phyloP scores from a whole-genome alignment of 2,797 vertebrate genomes.

The Sarcoramphus papa region DNA sequence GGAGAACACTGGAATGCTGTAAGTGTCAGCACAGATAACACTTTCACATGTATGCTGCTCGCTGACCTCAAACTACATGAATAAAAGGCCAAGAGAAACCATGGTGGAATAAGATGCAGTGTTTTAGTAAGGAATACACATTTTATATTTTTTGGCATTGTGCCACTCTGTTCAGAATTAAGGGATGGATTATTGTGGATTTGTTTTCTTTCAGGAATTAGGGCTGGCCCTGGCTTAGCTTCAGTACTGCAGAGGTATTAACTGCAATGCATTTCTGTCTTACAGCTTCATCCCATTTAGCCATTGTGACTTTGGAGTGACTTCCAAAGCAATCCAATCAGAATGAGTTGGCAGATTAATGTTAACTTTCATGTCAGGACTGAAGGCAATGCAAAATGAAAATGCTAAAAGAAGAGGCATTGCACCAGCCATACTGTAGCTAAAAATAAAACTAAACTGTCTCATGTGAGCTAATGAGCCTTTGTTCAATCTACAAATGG shows the following conservation, averaged over 20 bases:
- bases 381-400: constrained; percentile 56
- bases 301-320: constrained; percentile 77
- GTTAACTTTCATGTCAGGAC: constrained; percentile 71
- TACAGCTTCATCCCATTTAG: constrained; percentile 74
- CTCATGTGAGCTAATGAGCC: constrained; percentile 1
- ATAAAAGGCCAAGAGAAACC: constrained; percentile 49
- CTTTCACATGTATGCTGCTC: constrained; percentile 43
- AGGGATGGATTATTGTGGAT: constrained; percentile 79
- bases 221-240: constrained; percentile 78
- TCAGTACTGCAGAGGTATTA: constrained; percentile 76
- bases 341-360: constrained; percentile 73
- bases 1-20: constrained; percentile 13
- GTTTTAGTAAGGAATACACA: constrained; percentile 44
- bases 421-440: not conserved
- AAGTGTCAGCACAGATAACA: constrained; percentile 30
- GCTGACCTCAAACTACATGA: constrained; percentile 59
- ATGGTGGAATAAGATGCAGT: constrained; percentile 34
- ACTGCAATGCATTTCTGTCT: constrained; percentile 79
- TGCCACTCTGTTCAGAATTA: constrained; percentile 76
- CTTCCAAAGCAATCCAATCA: constrained; percentile 81
- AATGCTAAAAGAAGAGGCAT: constrained; percentile 45
- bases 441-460: constrained; percentile 14
- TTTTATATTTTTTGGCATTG: constrained; percentile 60
- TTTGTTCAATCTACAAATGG: constrained; percentile 22
- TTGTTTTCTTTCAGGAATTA: constrained; percentile 83